Conservation (phyloP, 2,113 vertebrate species). For the Eidolon helvum region DNA sequence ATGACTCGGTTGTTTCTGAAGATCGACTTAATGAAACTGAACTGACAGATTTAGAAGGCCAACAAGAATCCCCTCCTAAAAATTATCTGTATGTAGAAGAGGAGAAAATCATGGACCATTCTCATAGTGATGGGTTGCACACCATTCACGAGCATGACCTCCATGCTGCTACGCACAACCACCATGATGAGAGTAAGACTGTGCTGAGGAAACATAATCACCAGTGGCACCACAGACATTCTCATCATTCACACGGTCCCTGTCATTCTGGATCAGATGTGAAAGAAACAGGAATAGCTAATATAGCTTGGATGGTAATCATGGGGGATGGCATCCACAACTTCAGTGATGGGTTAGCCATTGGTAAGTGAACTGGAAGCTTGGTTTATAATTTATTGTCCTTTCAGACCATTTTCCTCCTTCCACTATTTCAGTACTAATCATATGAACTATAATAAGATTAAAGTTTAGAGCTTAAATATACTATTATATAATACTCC, state of each 20-base stretch:
- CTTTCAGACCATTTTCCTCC: background rate
- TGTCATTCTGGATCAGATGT: conserved; percentile 98
- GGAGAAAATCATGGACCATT: conserved; percentile 76
- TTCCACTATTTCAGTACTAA: background rate
- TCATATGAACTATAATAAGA: background rate
- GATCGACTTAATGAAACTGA: conserved; percentile 93
- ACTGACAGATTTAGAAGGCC: conserved; percentile 88
- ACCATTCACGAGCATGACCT: conserved; percentile 75
- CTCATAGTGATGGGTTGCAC: conserved; percentile 79
- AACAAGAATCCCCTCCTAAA: conserved; percentile 88
- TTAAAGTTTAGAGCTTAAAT: background rate
- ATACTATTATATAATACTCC: background rate
- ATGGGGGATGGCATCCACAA: conserved; percentile 99
- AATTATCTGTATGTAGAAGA: conserved; percentile 83
- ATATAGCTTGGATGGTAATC: conserved; percentile 99
- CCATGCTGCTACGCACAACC: conserved; percentile 78
- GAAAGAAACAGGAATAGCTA: conserved; percentile 96
- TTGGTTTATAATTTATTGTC: background rate
- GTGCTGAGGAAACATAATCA: conserved; percentile 86
- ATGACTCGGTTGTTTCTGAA: conserved; percentile 85
- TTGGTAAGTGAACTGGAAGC: conserved; percentile 85
- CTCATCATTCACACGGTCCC: conserved; percentile 94
- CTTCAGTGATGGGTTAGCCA: conserved; percentile 98
- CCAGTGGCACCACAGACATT: conserved; percentile 86
- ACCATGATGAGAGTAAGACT: conserved; percentile 81